phyloP scores from a whole-genome alignment of 2,113 vertebrate species.

The Narcine bancroftii region DNA sequence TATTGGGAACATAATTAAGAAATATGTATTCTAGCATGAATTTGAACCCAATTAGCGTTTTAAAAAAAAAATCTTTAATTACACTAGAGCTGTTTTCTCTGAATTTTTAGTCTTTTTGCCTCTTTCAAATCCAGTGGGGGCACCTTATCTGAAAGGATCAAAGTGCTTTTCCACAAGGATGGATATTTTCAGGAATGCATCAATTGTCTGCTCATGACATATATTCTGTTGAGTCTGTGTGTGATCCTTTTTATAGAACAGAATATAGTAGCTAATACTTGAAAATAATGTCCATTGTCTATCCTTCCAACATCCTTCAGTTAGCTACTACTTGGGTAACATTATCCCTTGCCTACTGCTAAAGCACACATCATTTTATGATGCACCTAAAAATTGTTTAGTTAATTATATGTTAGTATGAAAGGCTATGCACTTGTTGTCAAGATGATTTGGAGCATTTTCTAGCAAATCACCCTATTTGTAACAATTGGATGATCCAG shows the following conservation, averaged over 20 bases:
- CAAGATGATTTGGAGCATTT: background rate
- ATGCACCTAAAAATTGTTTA: background rate
- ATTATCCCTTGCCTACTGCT: background rate
- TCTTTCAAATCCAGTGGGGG: background rate
- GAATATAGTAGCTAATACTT: background rate
- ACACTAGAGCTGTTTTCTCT: background rate
- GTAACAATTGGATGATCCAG: background rate
- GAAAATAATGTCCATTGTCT: background rate
- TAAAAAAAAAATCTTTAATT: background rate
- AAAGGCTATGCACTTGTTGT: background rate
- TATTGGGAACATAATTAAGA: background rate
- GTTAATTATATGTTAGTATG: background rate
- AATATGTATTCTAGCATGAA: background rate
- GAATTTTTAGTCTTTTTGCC: background rate
- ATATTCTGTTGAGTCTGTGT: background rate
- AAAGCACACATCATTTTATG: background rate
- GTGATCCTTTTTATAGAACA: background rate
- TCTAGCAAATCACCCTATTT: background rate
- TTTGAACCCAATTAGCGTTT: background rate
- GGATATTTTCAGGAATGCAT: conserved; percentile 2
- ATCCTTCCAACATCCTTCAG: background rate
- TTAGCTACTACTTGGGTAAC: background rate
- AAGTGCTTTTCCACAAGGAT: background rate
- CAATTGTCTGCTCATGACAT: background rate
- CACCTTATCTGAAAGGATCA: background rate